phyloP scores from a whole-genome alignment of 2,888 invertebrate species.

The Chrysodeixis includens region DNA sequence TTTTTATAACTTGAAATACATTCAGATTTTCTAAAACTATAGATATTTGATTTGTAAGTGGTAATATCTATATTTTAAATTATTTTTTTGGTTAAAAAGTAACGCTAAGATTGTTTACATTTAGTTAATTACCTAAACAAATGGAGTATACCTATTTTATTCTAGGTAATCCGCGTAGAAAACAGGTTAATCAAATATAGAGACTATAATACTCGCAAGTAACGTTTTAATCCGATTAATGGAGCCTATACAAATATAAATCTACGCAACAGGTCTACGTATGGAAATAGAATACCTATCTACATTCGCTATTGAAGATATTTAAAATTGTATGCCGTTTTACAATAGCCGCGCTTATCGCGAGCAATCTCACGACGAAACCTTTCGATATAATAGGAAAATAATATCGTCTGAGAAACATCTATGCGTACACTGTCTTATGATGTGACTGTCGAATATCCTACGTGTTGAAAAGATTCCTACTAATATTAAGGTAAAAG shows the following conservation, averaged over 20 bases:
- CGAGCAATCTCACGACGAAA: constrained; percentile 1
- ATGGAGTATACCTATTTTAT: too few species aligned
- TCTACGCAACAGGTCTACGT: not conserved
- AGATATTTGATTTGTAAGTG: too few species aligned
- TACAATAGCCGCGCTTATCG: not conserved
- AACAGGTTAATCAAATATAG: constrained; percentile 1
- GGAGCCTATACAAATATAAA: not conserved
- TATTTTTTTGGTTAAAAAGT: too few species aligned
- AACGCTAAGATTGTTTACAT: too few species aligned
- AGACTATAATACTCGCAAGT: not conserved
- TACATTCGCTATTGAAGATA: not conserved
- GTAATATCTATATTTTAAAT: too few species aligned
- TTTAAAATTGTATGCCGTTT: not conserved
- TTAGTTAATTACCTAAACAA: too few species aligned
- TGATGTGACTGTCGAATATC: not conserved
- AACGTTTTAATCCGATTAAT: constrained; percentile 7
- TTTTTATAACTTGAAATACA: too few species aligned
- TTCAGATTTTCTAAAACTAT: too few species aligned
- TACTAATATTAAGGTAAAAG: too few species aligned
- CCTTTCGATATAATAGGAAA: not conserved
- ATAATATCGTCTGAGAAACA: not conserved
- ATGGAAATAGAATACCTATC: not conserved
- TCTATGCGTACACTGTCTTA: not conserved
- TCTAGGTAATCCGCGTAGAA: constrained; percentile 3
- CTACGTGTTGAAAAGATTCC: too few species aligned